Percentiles rank a stretch among this genome's conserved stretches.
These are phyloP conservation scores for Stichodactyla mertensii DNA, from an alignment of 64 coral and sea anemone species.

Conservation along the genomic window DNA sequence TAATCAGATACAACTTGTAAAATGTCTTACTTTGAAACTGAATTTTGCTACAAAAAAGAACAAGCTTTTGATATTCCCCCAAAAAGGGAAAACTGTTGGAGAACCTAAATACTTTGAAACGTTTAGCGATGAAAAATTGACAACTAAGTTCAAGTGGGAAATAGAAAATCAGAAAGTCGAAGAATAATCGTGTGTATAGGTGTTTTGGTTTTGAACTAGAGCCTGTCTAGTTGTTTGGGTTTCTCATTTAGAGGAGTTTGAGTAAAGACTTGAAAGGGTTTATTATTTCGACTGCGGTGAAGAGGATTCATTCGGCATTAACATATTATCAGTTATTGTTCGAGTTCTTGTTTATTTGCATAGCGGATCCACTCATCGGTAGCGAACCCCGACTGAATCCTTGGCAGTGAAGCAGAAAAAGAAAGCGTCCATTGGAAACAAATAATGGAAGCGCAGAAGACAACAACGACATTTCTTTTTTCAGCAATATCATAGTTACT, in stretches of 20 bases:
- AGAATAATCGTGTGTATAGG: not conserved
- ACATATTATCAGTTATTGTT: not conserved
- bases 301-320: not conserved
- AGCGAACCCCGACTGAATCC: not conserved
- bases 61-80: not conserved
- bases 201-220: conserved; percentile 5
- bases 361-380: not conserved
- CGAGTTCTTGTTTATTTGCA: not conserved
- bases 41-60: not conserved
- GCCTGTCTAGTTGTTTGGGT: not conserved
- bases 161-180: not conserved
- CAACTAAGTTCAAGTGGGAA: not conserved
- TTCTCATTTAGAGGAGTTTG: not conserved
- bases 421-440: not conserved
- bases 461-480: not conserved
- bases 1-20: not conserved
- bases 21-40: not conserved
- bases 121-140: not conserved
- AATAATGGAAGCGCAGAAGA: not conserved
- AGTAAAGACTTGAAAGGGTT: not conserved
- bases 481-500: not conserved
- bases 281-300: not conserved
- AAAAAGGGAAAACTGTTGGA: not conserved
- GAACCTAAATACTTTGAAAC: not conserved
- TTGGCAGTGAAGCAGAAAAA: not conserved